phyloP scores from a whole-genome alignment of 1,140 invertebrate genomes.

The Propsilocerus akamusi region DNA sequence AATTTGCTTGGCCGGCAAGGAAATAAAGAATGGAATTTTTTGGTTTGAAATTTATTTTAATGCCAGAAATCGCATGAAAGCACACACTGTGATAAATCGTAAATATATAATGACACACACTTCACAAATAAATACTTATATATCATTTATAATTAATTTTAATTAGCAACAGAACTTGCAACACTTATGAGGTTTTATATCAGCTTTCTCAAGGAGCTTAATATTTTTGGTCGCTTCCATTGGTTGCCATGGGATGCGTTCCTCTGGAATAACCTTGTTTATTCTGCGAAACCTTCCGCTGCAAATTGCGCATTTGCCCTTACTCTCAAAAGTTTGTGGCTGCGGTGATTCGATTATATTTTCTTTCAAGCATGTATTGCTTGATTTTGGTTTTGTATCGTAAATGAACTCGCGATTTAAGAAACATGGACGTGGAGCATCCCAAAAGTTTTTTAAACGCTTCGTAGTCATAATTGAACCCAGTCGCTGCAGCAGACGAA shows the following conservation, averaged over 20 bases:
- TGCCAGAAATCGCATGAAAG: no score
- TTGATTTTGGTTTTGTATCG: neutral
- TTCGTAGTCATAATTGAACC: conserved; percentile 29
- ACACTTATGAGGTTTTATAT: neutral
- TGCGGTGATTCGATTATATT: neutral
- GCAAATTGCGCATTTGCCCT: neutral
- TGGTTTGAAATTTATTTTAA: no score
- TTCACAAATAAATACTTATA: no score
- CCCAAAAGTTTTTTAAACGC: conserved; percentile 33
- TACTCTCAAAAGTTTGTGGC: neutral
- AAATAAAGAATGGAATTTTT: no score
- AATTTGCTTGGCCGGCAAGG: no score
- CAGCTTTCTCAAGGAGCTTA: neutral
- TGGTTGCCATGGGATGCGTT: conserved; percentile 20
- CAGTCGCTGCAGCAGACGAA: conserved; percentile 31
- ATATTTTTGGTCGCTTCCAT: conserved; percentile 9
- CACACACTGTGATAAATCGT: no score
- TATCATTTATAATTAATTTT: no score
- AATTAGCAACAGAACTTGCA: conserved; percentile 6
- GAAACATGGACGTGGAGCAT: conserved; percentile 28
- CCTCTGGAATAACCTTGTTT: conserved; percentile 12
- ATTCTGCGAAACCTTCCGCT: neutral
- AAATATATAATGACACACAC: no score
- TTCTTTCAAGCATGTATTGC: neutral
- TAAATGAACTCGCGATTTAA: conserved; percentile 17